Evolutionary conservation across 1,140 invertebrate genomes (phyloP), one percentile per base, ranked within the genome.

Genomic region (Hylyphantes graminicola): DNA sequence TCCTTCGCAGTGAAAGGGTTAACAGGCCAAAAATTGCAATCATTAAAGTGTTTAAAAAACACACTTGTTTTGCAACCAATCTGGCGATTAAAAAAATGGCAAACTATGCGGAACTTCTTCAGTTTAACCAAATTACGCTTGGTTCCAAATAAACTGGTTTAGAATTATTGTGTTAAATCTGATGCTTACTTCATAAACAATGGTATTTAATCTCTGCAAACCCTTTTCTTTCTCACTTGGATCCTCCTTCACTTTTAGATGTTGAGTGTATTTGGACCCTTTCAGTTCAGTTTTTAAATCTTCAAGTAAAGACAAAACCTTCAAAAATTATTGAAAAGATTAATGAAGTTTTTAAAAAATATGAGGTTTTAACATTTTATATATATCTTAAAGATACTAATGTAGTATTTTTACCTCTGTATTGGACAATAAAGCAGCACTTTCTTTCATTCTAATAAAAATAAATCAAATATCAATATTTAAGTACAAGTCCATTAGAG

Each of bases 101-200:
- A 35, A 35, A 35, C 35, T 35, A 35, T 35, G 35, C 35, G 5
- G 35, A 35, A 35, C 35, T 35, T 35, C 5, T 35, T 35, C 35
- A 61, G 12, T 61, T 61, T 17, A 61, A 61, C 57, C 12, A 61
- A 17, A 15, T 61, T 61, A 15, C 57, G 1, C 12, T 61, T 61
- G 57, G 12, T 15, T 6, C 17, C 17, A 61, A 15, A 61, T 12
- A 15, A 15, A 6, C 17, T 61, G 57, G 17, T 17, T 61, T 3
- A 61, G 17, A 61, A 15, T 17, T 61, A 17, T 3, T 61, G 57
- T 67, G 48, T 50, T 50, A 72, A 13, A 63, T 17, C 21, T 61
- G 35, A 55, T 19, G 63, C 68, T 81, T 53, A 81, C 79, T 73
- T 81, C 79, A 81, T 81, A 81, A 12, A 81, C 79, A 63, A 81